A percentile compares a stretch with the other conserved stretches of the same genome.
Conservation (phyloP, 2,888 invertebrate species). For the Agrotis puta region DNA sequence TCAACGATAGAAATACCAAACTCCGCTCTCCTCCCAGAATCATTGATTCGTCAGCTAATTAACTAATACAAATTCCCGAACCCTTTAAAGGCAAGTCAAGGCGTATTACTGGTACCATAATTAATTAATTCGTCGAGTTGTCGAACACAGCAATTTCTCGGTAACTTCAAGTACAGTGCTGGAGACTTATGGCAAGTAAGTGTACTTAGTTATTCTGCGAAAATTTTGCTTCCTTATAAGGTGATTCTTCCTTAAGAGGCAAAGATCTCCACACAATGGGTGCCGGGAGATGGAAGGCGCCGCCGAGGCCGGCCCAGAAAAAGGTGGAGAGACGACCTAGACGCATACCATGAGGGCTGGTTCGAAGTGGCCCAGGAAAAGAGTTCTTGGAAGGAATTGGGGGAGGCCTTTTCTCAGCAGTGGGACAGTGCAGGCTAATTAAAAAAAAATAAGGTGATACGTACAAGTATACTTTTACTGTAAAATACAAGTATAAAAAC, state of each 20-base stretch:
- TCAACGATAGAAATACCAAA: neutral
- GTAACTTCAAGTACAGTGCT: conserved; percentile 12
- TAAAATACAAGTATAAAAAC: too few species aligned
- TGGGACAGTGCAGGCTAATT: too few species aligned
- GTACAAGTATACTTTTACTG: conserved; percentile 9
- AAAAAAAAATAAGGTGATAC: neutral
- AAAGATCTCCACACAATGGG: too few species aligned
- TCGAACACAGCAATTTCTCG: conserved; percentile 26
- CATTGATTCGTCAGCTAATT: conserved; percentile 27
- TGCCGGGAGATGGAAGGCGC: too few species aligned
- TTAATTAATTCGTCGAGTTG: conserved; percentile 28
- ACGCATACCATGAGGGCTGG: too few species aligned
- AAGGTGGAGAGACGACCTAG: too few species aligned
- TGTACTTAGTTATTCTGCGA: neutral
- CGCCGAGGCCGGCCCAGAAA: too few species aligned
- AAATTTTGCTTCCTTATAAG: neutral
- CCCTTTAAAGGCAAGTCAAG: conserved; percentile 28
- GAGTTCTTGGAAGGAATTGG: too few species aligned
- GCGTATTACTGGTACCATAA: conserved; percentile 44
- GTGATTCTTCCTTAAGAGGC: too few species aligned
- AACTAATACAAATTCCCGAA: neutral
- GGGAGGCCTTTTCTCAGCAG: too few species aligned
- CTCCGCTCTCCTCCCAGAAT: neutral
- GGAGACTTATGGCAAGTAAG: neutral
- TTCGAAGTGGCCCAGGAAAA: too few species aligned